Evolutionary conservation across 2,888 invertebrate species (phyloP).

Genomic region (Limenitis camilla): DNA sequence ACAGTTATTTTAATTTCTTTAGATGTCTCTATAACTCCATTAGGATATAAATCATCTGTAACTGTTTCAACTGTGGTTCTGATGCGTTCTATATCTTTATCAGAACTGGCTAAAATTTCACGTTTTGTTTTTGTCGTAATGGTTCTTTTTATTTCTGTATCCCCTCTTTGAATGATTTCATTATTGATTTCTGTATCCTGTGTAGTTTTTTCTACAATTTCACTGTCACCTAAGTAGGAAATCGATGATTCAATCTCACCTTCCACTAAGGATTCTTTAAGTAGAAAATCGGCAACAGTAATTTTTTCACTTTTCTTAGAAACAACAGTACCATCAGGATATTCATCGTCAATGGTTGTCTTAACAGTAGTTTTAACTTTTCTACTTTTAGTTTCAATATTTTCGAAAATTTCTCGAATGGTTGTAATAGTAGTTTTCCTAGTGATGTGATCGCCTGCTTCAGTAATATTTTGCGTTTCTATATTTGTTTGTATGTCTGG

Average conservation of each 20-base stretch:
- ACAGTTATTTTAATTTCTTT: conserved; percentile 71
- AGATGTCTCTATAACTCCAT: conserved; percentile 73
- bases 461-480: conserved; percentile 37
- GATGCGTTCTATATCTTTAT: conserved; percentile 70
- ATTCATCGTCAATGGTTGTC: conserved; percentile 49
- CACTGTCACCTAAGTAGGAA: conserved; percentile 44
- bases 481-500: conserved; percentile 42
- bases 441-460: conserved; percentile 45
- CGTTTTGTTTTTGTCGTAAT: conserved; percentile 64
- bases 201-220: conserved; percentile 55
- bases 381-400: conserved; percentile 34
- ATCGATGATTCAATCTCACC: conserved; percentile 35
- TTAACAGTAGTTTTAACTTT: conserved; percentile 55
- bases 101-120: conserved; percentile 65
- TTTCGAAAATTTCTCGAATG: conserved; percentile 51
- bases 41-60: conserved; percentile 64
- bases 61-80: conserved; percentile 73
- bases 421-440: conserved; percentile 56
- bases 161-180: conserved; percentile 51
- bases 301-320: conserved; percentile 62
- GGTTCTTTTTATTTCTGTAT: conserved; percentile 51
- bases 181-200: conserved; percentile 59
- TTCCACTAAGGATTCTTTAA: conserved; percentile 32
- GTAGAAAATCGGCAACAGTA: conserved; percentile 52
- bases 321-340: conserved; percentile 58